phyloP scores from a whole-genome alignment of 2,797 vertebrate genomes.

The Platyrinchus mystaceus region DNA sequence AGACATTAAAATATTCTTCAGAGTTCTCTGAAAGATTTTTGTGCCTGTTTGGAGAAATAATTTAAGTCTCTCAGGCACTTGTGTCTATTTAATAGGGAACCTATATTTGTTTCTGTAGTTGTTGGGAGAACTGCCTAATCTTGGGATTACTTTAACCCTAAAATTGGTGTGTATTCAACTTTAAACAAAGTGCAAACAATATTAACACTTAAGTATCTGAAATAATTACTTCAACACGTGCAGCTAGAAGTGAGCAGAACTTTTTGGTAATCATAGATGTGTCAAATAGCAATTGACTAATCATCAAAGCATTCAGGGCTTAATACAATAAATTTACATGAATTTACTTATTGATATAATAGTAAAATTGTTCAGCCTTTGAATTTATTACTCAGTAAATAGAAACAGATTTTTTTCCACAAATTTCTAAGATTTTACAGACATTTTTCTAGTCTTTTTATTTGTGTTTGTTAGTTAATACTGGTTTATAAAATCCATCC shows the following conservation, averaged over 20 bases:
- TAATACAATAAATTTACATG: background rate
- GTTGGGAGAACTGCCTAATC: background rate
- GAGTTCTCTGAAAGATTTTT: background rate
- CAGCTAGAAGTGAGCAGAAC: background rate
- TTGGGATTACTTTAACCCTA: background rate
- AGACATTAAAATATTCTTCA: background rate
- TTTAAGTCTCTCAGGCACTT: background rate
- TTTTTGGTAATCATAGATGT: background rate
- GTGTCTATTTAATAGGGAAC: background rate
- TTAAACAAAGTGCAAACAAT: background rate
- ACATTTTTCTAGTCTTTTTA: background rate
- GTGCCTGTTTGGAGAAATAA: background rate
- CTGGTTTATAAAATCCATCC: background rate
- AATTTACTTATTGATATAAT: background rate
- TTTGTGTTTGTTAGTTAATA: background rate
- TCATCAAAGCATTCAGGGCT: background rate
- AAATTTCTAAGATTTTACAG: background rate
- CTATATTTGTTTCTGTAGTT: background rate
- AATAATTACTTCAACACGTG: background rate
- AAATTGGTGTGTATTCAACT: background rate
- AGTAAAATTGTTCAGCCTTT: background rate
- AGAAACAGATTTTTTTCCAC: background rate
- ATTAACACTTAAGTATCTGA: background rate
- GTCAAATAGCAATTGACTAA: background rate
- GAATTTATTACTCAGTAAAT: background rate